Conservation (phyloP, 2,797 vertebrate species). For the Cossypha niveicapilla region DNA sequence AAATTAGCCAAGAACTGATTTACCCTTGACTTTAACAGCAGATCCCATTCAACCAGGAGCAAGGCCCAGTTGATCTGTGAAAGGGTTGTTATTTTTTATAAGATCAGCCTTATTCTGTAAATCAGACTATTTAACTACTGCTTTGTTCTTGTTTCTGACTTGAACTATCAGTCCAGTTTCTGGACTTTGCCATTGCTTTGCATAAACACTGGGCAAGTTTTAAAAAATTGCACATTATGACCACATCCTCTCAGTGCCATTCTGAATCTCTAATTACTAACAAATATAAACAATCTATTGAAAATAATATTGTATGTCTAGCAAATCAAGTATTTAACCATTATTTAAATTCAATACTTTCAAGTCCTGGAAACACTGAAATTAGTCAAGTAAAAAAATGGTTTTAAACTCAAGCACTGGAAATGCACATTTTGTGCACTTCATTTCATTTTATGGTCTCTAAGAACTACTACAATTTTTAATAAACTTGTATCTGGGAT, state of each 20-base stretch:
- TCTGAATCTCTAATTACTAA: constrained; percentile 43
- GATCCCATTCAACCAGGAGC: not conserved
- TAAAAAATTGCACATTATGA: not conserved
- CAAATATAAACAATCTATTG: constrained; percentile 18
- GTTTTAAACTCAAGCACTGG: constrained; percentile 66
- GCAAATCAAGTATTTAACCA: constrained; percentile 68
- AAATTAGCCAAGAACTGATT: not conserved
- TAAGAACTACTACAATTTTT: constrained; percentile 76
- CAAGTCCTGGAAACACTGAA: constrained; percentile 58
- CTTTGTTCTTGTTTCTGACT: not conserved
- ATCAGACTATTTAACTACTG: not conserved
- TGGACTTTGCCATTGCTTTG: not conserved
- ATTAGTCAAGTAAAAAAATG: constrained; percentile 72
- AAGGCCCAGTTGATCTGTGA: not conserved
- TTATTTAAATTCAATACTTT: constrained; percentile 66
- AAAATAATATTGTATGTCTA: not conserved
- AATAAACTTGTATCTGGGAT: constrained; percentile 77
- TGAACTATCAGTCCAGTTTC: not conserved
- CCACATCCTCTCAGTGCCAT: not conserved
- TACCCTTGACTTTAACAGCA: not conserved
- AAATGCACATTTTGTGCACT: constrained; percentile 73
- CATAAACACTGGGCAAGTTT: not conserved
- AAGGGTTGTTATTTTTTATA: not conserved
- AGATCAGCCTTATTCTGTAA: not conserved
- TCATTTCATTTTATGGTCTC: constrained; percentile 77